Conservation (phyloP, 2,797 vertebrate species). For the Naso thynnoides region DNA sequence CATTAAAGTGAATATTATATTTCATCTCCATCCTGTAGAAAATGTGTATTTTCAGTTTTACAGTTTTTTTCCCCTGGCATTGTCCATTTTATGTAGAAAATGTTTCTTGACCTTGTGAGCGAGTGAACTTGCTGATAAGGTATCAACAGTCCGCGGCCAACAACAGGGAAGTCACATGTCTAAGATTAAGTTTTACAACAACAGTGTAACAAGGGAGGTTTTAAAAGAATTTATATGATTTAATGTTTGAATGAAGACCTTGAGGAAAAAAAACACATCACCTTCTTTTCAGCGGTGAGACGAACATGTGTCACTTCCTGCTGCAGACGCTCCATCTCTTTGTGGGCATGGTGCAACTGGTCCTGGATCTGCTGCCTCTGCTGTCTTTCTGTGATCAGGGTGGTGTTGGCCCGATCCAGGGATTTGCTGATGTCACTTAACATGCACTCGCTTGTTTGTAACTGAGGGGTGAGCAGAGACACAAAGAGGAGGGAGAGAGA, state of each 20-base stretch:
- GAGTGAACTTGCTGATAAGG: conserved; percentile 13
- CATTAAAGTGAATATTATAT: conserved; percentile 77
- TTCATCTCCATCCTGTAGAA: conserved; percentile 60
- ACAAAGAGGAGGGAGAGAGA: conserved; percentile 15
- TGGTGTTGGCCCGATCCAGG: conserved; percentile 48
- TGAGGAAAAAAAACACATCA: conserved; percentile 53
- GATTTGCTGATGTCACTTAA: conserved; percentile 37
- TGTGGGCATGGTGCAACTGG: conserved; percentile 40
- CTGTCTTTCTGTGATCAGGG: conserved; percentile 33
- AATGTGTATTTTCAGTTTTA: conserved; percentile 42
- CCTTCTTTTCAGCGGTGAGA: conserved; percentile 58
- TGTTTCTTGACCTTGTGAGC: conserved; percentile 43
- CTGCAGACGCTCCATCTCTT: conserved; percentile 54
- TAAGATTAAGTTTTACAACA: conserved; percentile 1
- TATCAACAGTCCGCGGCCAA: conserved; percentile 23
- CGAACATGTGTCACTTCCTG: conserved; percentile 27
- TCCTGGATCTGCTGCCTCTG: conserved; percentile 60
- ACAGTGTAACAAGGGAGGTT: conserved; percentile 13
- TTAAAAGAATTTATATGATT: conserved; percentile 20
- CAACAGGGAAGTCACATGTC: conserved; percentile 25
- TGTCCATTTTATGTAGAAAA: conserved; percentile 32
- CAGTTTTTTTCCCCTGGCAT: conserved; percentile 30
- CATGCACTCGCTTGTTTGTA: conserved; percentile 42
- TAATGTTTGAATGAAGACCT: conserved; percentile 32
- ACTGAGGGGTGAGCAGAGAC: conserved; percentile 39